phyloP scores from a whole-genome alignment of 2,888 invertebrate species.

The Antheraea yamamai region DNA sequence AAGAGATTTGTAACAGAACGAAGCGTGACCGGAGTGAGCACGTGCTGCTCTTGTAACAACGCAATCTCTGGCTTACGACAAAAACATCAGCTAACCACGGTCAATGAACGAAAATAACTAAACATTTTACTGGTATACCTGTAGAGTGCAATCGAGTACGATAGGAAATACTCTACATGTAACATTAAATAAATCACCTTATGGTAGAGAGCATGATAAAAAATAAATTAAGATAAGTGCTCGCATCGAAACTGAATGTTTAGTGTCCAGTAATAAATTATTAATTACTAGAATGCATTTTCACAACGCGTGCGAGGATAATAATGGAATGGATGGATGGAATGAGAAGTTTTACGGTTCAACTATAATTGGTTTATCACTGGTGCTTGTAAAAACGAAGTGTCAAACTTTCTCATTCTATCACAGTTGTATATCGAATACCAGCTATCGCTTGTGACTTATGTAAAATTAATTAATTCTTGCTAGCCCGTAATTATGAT shows the following conservation, averaged over 20 bases:
- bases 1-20: conserved; percentile 32
- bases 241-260: conserved; percentile 21
- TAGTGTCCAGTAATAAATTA: neutral
- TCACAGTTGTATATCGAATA: neutral
- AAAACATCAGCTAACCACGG: conserved; percentile 58
- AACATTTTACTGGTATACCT: conserved; percentile 43
- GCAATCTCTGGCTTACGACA: conserved; percentile 43
- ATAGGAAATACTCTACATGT: conserved; percentile 39
- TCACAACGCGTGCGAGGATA: neutral
- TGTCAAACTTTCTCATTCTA: neutral
- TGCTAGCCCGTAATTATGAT: no score
- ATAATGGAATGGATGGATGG: neutral
- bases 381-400: neutral
- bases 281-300: neutral
- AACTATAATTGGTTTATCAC: neutral
- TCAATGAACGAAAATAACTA: conserved; percentile 67
- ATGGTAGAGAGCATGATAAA: conserved; percentile 29
- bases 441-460: no score
- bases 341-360: neutral
- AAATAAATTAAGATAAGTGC: conserved; percentile 14
- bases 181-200: conserved; percentile 45
- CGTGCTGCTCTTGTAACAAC: conserved; percentile 46
- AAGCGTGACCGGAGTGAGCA: conserved; percentile 35
- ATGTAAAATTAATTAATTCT: no score
- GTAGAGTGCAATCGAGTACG: conserved; percentile 39